Conservation (phyloP, 2,113 vertebrate genomes). For the Dolichotis patagonum region DNA sequence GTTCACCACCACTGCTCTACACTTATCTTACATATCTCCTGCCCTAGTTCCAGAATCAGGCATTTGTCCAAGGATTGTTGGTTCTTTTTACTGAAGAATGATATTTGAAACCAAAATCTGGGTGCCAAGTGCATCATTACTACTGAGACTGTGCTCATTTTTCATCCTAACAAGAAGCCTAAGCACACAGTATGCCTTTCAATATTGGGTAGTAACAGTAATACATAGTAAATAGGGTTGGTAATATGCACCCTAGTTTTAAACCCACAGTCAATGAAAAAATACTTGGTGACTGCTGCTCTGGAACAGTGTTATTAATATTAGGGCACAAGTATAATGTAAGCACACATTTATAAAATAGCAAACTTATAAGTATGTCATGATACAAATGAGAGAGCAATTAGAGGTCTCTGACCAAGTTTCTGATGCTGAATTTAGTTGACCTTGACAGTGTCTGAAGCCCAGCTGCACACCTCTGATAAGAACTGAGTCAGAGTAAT, state of each 20-base stretch:
- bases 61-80: background rate
- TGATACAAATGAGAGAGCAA: too few relatives aligned
- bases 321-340: too few relatives aligned
- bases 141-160: background rate
- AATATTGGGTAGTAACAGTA: background rate
- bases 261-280: background rate
- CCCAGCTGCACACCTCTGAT: too few relatives aligned
- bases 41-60: background rate
- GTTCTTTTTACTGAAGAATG: background rate
- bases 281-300: background rate
- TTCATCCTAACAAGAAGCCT: background rate
- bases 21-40: background rate
- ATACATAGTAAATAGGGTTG: too few relatives aligned
- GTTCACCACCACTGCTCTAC: background rate
- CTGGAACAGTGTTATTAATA: background rate
- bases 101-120: background rate
- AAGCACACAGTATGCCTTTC: background rate
- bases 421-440: too few relatives aligned
- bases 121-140: background rate
- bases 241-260: background rate
- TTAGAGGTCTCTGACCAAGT: too few relatives aligned
- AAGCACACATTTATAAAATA: too few relatives aligned
- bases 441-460: too few relatives aligned
- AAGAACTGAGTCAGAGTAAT: too few relatives aligned
- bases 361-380: too few relatives aligned